Evolutionary conservation across 2,113 vertebrate genomes (phyloP), one percentile per base, ranked within the genome.

Genomic region (Haemorhous mexicanus): DNA sequence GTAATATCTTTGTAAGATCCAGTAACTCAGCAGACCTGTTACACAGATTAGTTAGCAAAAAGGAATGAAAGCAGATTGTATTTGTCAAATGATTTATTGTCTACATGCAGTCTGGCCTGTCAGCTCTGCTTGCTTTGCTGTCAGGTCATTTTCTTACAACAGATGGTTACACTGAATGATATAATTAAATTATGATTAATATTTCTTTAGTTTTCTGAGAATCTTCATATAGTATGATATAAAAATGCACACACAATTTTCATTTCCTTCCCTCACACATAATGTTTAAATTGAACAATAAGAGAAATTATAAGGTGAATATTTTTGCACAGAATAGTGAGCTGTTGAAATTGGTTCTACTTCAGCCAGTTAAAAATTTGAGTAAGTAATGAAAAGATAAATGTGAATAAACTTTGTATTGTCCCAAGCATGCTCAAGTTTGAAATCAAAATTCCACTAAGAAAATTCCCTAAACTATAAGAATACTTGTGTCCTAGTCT

Each of bases 71-170:
- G 61, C 83, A 90, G 69, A 91, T 89, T 96, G 85, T 77, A 80
- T 95, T 96, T 94, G 61, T 93, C 91, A 94, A 95, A 89, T 77
- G 77, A 93, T 89, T 92, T 85, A 92, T 93, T 94, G 79, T 84
- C 91, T 94, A 39, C 62, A 59, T 55, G 72, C 8, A 89, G 62
- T 50, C 58, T 79, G 37, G 73, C 17, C 67, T 89, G 53, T 86
- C 61, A 94, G 52, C 49, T 90, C 21, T 75, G 50, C 37, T 91
- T 91, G 7, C 15, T 93, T 89, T 83, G 46, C 56, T 90, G 61
- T 91, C 63, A 35, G 73, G 68, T 83, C 58, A 75, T 92, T 96
- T 95, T 93, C 58, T 94, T 95, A 66, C 59, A 94, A 81, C 89
- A 89, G 58, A 92, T 87, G 78, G 64, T 70, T 73, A 85, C 75